Evolutionary conservation across 2,113 vertebrate species (phyloP).

Genomic region (Anguilla japonica): DNA sequence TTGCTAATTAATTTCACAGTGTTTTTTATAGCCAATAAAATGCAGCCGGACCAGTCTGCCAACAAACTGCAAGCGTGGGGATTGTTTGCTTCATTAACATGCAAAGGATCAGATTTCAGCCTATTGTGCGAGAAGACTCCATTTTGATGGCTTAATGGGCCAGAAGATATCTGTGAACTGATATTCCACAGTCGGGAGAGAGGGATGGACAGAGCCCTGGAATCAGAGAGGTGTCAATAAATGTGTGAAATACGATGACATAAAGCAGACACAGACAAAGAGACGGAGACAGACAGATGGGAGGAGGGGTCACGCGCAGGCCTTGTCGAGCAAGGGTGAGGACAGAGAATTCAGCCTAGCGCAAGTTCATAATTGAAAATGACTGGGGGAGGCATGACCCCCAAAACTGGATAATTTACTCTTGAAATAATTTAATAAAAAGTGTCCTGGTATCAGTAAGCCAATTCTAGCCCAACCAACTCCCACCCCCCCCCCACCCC

Average conservation of each 20-base stretch:
- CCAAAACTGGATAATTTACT: constrained; percentile 17
- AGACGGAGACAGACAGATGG: constrained; percentile 70
- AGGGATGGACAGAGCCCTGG: constrained; percentile 63
- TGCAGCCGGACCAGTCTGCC: constrained; percentile 31
- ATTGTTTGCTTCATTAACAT: constrained; percentile 59
- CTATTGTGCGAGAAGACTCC: constrained; percentile 70
- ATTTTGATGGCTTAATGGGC: constrained; percentile 81
- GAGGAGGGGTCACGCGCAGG: constrained; percentile 39
- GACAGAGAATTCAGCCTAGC: constrained; percentile 17
- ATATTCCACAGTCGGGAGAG: constrained; percentile 34
- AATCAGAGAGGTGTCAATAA: constrained; percentile 65
- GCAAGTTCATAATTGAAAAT: constrained; percentile 25
- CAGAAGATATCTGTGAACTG: constrained; percentile 71
- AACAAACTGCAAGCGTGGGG: constrained; percentile 48
- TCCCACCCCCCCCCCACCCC: too few relatives aligned
- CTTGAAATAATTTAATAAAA: constrained; percentile 17
- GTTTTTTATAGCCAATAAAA: constrained; percentile 38
- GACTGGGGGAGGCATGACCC: not conserved
- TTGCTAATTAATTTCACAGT: constrained; percentile 35
- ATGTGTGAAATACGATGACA: constrained; percentile 70
- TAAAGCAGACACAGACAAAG: constrained; percentile 58
- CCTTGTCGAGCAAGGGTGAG: constrained; percentile 22
- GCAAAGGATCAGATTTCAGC: constrained; percentile 55
- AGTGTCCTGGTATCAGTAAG: not conserved
- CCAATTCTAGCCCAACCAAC: not conserved